Conservation (phyloP, 1,140 invertebrate genomes). For the Cydia strobilella region DNA sequence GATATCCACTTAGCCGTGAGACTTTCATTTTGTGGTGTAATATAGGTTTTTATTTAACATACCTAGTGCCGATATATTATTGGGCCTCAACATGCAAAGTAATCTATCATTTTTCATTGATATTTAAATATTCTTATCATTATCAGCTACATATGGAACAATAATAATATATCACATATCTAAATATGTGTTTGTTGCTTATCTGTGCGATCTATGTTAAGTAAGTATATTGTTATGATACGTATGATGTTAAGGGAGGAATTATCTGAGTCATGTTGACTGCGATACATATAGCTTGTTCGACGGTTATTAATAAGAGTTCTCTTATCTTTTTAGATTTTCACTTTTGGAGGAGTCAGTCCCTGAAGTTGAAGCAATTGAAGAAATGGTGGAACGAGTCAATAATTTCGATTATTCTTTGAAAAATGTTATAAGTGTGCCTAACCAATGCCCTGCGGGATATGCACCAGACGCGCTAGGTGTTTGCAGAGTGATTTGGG, state of each 20-base stretch:
- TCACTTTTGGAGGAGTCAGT: neutral
- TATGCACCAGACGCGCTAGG: constrained; percentile 56
- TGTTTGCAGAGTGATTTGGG: constrained; percentile 48
- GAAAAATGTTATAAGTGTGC: constrained; percentile 56
- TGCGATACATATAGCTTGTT: neutral
- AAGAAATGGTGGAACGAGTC: neutral
- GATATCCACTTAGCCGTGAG: neutral
- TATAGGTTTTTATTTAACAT: no score
- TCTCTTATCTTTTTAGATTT: neutral
- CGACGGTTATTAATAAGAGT: neutral
- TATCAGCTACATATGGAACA: neutral
- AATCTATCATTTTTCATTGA: neutral
- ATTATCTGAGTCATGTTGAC: neutral
- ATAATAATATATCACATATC: neutral
- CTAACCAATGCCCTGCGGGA: constrained; percentile 58
- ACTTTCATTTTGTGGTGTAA: constrained; percentile 1
- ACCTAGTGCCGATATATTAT: no score
- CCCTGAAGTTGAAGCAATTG: neutral
- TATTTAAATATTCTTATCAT: neutral
- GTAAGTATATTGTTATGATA: no score
- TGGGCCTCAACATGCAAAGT: neutral
- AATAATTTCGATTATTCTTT: neutral
- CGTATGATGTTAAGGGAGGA: no score
- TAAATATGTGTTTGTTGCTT: neutral
- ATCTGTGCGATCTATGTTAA: no score